Evolutionary conservation across 2,113 vertebrate species (phyloP), one percentile per base, ranked within the genome.

Genomic region (Dendrocopos noguchii): DNA sequence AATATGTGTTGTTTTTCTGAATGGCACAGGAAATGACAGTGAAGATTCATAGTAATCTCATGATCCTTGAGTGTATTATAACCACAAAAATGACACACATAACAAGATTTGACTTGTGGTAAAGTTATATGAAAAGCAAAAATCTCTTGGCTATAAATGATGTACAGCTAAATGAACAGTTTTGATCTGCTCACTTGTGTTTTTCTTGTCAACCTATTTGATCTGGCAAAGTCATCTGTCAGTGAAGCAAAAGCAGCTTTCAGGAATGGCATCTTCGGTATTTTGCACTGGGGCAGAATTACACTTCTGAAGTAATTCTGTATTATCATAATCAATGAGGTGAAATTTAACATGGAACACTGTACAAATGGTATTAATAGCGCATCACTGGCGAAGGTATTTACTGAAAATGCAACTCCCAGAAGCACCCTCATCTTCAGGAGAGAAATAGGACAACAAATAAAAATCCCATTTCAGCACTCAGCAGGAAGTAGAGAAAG

Each of bases 261-360:
- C 44, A 87, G 42, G 91, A 96, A 94, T 93, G 95, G 95, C 82
- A 96, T 95, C 86, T 94, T 71, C 80, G 96, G 95, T 93, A 96
- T 96, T 95, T 92, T 90, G 57, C 68, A 60, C 68, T 39, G 31
- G 44, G 71, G 80, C 55, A 94, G 80, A 88, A 88, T 56, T 87
- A 79, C 82, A 63, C 21, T 80, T 82, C 63, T 93, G 77, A 80
- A 84, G 83, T 27, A 85, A 80, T 91, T 93, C 74, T 33, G 42
- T 55, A 71, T 93, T 87, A 89, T 77, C 50, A 93, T 84, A 94
- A 91, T 73, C 95, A 93, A 65, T 91, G 86, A 91, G 33, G 78
- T 96, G 93, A 94, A 89, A 74, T 79, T 60, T 74, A 94, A 90
- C 63, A 76, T 46, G 66, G 52, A 87, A 27, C 68, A 78, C 55